Evolutionary conservation across 2,113 vertebrate genomes (phyloP).

Genomic region (Abramis brama): DNA sequence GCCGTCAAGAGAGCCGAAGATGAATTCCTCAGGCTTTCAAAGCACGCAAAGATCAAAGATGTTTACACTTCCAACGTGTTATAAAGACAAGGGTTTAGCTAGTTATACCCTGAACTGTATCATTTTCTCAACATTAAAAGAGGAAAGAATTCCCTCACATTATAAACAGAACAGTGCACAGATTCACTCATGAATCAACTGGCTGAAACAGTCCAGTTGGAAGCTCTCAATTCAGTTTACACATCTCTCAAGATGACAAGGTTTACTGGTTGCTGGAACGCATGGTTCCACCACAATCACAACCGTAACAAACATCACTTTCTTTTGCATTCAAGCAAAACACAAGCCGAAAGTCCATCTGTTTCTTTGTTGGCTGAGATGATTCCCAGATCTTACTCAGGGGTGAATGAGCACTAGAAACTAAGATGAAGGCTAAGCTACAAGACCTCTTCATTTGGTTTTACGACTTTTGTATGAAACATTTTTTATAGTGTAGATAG

Average conservation of each 20-base stretch:
- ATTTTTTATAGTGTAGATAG: neutral
- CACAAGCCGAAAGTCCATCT: neutral
- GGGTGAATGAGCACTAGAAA: neutral
- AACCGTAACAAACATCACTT: neutral
- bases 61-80: constrained; percentile 46
- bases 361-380: neutral
- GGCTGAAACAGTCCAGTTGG: neutral
- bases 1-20: constrained; percentile 54
- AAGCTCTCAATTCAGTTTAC: neutral
- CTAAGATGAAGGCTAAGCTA: neutral
- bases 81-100: constrained; percentile 52
- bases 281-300: constrained; percentile 9
- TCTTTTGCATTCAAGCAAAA: neutral
- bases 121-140: constrained; percentile 48
- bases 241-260: neutral
- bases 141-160: neutral
- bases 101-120: constrained; percentile 46
- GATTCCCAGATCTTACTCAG: neutral
- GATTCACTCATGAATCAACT: constrained; percentile 19
- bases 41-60: constrained; percentile 61
- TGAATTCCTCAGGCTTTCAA: constrained; percentile 53
- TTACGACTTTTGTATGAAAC: neutral
- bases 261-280: neutral
- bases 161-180: constrained; percentile 8
- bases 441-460: neutral